A percentile compares a stretch with the other conserved stretches of the same genome.
phyloP scores from a whole-genome alignment of 2,888 invertebrate genomes.

The Coenonympha glycerion region DNA sequence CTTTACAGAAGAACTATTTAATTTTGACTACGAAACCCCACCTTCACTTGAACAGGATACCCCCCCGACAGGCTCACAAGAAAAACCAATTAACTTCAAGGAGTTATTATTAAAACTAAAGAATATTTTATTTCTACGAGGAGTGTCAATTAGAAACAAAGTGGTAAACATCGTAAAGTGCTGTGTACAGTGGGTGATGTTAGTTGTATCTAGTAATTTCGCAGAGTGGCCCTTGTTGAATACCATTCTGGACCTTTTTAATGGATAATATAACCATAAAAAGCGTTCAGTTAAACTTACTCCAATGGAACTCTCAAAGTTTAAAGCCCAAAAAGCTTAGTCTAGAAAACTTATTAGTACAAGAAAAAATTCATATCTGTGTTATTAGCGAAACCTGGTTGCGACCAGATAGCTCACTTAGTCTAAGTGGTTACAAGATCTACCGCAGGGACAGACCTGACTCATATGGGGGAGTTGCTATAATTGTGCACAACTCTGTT shows the following conservation, averaged over 20 bases:
- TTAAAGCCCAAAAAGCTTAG: neutral
- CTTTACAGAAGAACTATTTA: too few relatives aligned
- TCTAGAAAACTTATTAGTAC: conserved; percentile 5
- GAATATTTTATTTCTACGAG: too few relatives aligned
- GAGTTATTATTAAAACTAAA: too few relatives aligned
- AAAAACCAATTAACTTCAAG: too few relatives aligned
- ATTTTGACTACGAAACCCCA: too few relatives aligned
- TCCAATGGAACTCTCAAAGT: too few relatives aligned
- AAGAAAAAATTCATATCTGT: conserved; percentile 7
- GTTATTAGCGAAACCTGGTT: conserved; percentile 10
- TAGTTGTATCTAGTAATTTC: neutral
- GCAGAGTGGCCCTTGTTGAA: conserved; percentile 1
- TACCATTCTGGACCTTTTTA: too few relatives aligned
- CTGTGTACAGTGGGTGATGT: conserved; percentile 17
- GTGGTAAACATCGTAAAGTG: conserved; percentile 1
- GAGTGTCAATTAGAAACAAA: neutral
- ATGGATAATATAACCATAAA: too few relatives aligned
- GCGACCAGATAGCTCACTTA: neutral
- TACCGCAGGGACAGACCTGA: conserved; percentile 12
- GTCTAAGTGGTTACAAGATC: conserved; percentile 12
- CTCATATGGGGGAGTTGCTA: conserved; percentile 16
- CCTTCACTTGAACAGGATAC: too few relatives aligned
- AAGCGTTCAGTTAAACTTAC: too few relatives aligned
- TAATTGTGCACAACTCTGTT: conserved; percentile 15
- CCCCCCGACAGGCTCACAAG: too few relatives aligned